Conservation (phyloP, 2,888 invertebrate genomes). For the Zygogramma bicolorata region DNA sequence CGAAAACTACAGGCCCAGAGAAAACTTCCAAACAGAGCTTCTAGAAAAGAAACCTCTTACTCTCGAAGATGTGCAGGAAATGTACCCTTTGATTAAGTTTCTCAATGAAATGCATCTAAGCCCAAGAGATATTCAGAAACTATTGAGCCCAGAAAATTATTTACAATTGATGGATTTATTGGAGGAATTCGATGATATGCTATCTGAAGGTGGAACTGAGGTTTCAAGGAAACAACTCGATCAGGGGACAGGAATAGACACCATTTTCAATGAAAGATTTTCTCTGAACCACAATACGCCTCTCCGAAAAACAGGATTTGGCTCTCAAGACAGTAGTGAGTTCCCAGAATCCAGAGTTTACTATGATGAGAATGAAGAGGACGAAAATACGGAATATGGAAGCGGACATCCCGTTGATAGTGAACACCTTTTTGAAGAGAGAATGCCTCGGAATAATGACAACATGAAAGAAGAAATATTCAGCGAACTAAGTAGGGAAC, state of each 20-base stretch:
- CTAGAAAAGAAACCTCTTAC: constrained; percentile 25
- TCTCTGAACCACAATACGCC: constrained; percentile 66
- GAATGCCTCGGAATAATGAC: background rate
- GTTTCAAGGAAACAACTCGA: constrained; percentile 22
- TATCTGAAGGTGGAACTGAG: constrained; percentile 27
- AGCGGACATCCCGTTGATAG: constrained; percentile 53
- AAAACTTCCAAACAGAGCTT: constrained; percentile 1
- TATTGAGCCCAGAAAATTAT: constrained; percentile 56
- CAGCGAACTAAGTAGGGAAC: constrained; percentile 28
- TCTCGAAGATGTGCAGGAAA: constrained; percentile 52
- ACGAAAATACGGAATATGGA: constrained; percentile 57
- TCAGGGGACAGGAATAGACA: no score
- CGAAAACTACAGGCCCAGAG: constrained; percentile 43
- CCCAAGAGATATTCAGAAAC: constrained; percentile 55
- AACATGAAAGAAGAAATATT: constrained; percentile 31
- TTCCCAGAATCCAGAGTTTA: constrained; percentile 72
- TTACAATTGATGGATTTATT: constrained; percentile 51
- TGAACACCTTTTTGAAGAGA: constrained; percentile 38
- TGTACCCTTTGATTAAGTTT: constrained; percentile 55
- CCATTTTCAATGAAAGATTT: constrained; percentile 56
- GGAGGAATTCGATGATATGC: constrained; percentile 47
- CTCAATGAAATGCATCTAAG: constrained; percentile 54
- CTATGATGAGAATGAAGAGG: constrained; percentile 68
- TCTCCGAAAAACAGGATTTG: constrained; percentile 65
- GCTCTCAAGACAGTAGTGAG: constrained; percentile 42